Conservation (phyloP, 2,113 vertebrate genomes). For the Poeciliopsis occidentalis region DNA sequence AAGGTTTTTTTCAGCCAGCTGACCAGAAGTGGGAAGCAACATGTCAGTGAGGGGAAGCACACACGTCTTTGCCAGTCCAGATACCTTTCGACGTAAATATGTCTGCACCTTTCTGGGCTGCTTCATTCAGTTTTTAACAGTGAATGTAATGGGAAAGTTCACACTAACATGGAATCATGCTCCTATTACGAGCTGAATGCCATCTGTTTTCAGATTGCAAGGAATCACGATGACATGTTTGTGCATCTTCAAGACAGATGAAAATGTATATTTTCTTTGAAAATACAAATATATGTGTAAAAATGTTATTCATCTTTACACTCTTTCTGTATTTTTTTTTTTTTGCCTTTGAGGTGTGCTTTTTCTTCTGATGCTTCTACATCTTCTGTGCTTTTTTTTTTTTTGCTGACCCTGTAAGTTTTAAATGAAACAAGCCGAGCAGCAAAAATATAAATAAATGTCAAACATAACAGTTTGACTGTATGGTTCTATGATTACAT, state of each 20-base stretch:
- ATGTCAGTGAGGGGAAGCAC: neutral
- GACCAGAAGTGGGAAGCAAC: no score
- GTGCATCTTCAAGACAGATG: neutral
- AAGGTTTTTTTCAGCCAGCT: no score
- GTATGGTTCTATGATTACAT: neutral
- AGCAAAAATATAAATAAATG: neutral
- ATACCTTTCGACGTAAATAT: neutral
- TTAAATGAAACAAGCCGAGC: neutral
- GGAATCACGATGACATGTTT: neutral
- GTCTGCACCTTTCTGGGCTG: neutral
- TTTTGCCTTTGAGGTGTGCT: neutral
- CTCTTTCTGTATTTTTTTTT: neutral
- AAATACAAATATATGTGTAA: neutral
- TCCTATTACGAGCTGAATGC: no score
- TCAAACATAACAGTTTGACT: neutral
- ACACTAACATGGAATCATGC: neutral
- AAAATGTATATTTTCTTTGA: neutral
- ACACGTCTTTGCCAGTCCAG: neutral
- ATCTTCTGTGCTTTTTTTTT: neutral
- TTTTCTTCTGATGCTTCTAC: neutral
- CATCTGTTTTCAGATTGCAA: no score
- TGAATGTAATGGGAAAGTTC: neutral
- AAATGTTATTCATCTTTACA: neutral
- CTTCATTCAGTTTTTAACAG: neutral
- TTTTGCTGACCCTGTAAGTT: neutral